phyloP scores from a whole-genome alignment of 2,888 invertebrate species.

The Dexiosoma caninum region DNA sequence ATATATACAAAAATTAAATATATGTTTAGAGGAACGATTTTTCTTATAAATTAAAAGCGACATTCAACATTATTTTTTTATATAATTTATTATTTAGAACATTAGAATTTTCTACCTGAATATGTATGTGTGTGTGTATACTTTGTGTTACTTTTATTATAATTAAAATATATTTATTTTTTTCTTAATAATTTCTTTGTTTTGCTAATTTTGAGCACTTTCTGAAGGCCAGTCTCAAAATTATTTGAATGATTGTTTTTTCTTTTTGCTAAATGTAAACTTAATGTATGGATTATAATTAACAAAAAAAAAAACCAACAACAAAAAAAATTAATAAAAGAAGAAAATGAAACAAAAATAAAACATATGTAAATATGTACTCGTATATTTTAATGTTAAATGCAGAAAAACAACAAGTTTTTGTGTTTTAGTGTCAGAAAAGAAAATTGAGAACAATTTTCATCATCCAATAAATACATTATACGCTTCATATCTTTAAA shows the following conservation, averaged over 20 bases:
- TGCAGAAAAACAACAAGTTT: conserved; percentile 11
- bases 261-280: not conserved
- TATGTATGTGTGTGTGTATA: not conserved
- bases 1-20: conserved; percentile 2
- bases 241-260: not conserved
- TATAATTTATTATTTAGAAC: conserved; percentile 19
- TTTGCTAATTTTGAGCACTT: conserved; percentile 10
- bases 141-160: conserved; percentile 34
- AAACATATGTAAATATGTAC: conserved; percentile 16
- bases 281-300: conserved; percentile 25
- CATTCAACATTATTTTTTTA: not conserved
- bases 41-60: not conserved
- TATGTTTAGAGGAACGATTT: not conserved
- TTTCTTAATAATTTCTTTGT: conserved; percentile 5
- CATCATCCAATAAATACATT: too few relatives aligned
- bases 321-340: not conserved
- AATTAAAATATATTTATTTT: conserved; percentile 6
- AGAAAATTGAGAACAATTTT: too few relatives aligned
- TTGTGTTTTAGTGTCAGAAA: not conserved
- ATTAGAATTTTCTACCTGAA: too few relatives aligned
- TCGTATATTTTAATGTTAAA: conserved; percentile 56
- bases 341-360: not conserved
- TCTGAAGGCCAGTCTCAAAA: conserved; percentile 11
- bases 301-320: not conserved
- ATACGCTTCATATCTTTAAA: too few relatives aligned